These are phyloP conservation scores for Beaufortia kweichowensis DNA, from an alignment of 2,113 vertebrate genomes.

Conservation along the genomic window DNA sequence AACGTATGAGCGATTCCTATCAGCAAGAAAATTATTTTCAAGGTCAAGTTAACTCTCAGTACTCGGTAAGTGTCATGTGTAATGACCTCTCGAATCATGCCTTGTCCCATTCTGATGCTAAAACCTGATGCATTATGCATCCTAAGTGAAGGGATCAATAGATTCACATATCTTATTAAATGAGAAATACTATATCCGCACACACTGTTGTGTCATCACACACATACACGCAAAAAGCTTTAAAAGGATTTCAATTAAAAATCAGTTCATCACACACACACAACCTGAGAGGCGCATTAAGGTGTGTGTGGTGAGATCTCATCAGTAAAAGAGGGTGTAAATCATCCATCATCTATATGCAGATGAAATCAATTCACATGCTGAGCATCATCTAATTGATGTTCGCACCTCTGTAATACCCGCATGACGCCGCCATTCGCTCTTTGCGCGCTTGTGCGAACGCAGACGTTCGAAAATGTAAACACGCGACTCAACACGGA, in stretches of 20 bases:
- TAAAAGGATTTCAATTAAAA: conserved; percentile 22
- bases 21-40: no score
- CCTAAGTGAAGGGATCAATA: not conserved
- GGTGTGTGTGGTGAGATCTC: conserved; percentile 49
- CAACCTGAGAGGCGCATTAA: conserved; percentile 18
- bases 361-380: conserved; percentile 78
- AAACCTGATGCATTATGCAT: not conserved
- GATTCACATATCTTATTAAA: not conserved
- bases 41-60: no score
- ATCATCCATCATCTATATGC: conserved; percentile 72
- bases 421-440: conserved; percentile 15
- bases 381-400: conserved; percentile 65
- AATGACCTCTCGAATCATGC: not conserved
- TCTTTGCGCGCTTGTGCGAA: not conserved
- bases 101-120: not conserved
- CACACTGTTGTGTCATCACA: not conserved
- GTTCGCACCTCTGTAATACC: conserved; percentile 55
- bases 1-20: no score
- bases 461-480: not conserved
- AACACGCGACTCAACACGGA: not conserved
- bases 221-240: conserved; percentile 32
- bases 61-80: not conserved
- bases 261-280: conserved; percentile 8
- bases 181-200: not conserved
- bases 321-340: conserved; percentile 67